Base-by-base conservation (phyloP, 2,888 invertebrate genomes). In the Hypena proboscidalis region DNA sequence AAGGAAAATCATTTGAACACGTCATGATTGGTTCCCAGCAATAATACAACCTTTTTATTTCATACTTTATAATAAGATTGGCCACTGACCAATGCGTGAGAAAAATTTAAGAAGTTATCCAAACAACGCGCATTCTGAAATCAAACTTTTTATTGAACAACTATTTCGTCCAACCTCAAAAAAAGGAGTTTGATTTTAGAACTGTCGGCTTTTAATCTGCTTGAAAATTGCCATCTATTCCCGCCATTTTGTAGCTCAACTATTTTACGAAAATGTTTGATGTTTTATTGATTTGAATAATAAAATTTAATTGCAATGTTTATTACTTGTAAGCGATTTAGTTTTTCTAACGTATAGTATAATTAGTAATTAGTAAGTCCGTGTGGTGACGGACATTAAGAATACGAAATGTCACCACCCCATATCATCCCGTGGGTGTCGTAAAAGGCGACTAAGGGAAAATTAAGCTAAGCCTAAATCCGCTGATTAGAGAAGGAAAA, bases 281-380 rank as follows among this genome's bases (percentile, higher is more conserved):
- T 38, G 37, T 33, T 65, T 38, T 42, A 65, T 56, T 52, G 49
- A 50, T 38, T 35, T 37, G 44, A 39, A 44, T 61, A 56, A 39
- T 65, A 65, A 61, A 61, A 65, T 60, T 53, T 61, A 60, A 61
- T 61, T 61, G 49, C 49, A 60, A 65, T 56, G 53, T 65, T 61
- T 61, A 61, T 61, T 49, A 61, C 57, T 29, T 34, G 38, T 45
- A 35, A 61, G 46, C 58, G 57, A 43, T 43, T 47, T 36, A 41
- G 53, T 61, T 61, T 61, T 61, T 65, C 52, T 42, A 29, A 13
- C 10, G 38, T 13, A 34, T 41, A 42, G 52, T 45, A n/a, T n/a
- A n/a, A n/a, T n/a, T n/a, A n/a, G n/a, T n/a, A n/a, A n/a, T n/a
- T n/a, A n/a, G n/a, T n/a, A 9, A 11, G n/a, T n/a, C n/a, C n/a